phyloP scores from a whole-genome alignment of 2,888 invertebrate genomes.

The Griposia aprilina region DNA sequence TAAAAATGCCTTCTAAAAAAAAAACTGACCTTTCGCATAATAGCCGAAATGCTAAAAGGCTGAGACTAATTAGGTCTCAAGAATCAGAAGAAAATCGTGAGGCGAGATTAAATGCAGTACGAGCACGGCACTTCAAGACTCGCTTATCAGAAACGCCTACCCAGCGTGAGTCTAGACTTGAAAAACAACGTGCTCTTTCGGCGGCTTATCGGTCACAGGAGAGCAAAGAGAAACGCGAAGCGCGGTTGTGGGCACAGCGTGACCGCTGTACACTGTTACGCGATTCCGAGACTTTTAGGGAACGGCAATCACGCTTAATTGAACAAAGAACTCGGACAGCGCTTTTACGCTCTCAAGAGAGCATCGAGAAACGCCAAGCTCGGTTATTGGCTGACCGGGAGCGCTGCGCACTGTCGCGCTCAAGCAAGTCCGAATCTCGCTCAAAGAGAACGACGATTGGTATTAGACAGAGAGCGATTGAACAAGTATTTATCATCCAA shows the following conservation, averaged over 20 bases:
- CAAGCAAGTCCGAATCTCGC: too few species aligned
- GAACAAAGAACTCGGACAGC: neutral
- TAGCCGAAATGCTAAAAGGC: neutral
- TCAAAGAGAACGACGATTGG: neutral
- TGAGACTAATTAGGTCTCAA: neutral
- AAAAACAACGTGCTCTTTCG: neutral
- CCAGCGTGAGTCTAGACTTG: neutral
- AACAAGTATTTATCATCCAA: neutral
- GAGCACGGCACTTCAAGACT: neutral
- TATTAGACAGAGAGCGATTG: neutral
- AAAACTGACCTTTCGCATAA: neutral
- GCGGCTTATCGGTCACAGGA: neutral
- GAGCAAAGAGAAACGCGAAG: neutral
- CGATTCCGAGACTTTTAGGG: neutral
- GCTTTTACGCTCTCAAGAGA: neutral
- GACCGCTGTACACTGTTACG: neutral
- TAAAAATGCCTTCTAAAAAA: neutral
- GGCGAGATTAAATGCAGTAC: neutral
- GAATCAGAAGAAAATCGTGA: neutral
- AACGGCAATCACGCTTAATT: neutral
- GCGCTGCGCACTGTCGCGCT: neutral
- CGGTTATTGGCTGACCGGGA: neutral
- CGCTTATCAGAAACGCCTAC: neutral
- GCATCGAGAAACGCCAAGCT: neutral
- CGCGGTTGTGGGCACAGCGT: neutral